phyloP scores from a whole-genome alignment of 2,797 vertebrate species.

The Myiothlypis coronata region DNA sequence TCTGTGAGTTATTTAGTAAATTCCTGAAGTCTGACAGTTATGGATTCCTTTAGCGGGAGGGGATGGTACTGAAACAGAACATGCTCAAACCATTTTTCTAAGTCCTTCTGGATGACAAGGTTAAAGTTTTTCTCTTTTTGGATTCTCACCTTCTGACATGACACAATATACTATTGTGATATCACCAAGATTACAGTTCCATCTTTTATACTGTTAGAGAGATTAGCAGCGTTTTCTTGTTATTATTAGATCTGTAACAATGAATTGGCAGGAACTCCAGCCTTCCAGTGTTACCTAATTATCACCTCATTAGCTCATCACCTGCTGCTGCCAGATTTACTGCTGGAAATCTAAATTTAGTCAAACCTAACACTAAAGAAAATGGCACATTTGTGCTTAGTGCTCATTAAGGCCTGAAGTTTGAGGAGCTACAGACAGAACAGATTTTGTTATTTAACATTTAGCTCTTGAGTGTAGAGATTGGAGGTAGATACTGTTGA shows the following conservation, averaged over 20 bases:
- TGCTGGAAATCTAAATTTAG: neutral
- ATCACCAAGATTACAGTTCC: neutral
- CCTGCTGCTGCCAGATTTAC: neutral
- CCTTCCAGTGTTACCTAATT: neutral
- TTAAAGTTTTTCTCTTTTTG: neutral
- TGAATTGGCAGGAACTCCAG: neutral
- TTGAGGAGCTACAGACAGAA: neutral
- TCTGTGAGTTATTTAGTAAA: neutral
- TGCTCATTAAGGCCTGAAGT: neutral
- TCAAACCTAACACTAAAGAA: neutral
- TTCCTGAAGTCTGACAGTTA: neutral
- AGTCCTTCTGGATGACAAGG: neutral
- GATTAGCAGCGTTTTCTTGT: neutral
- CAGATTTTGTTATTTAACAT: neutral
- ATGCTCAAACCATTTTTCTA: neutral
- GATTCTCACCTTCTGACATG: neutral
- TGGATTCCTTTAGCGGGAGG: fast-evolving
- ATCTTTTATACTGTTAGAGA: neutral
- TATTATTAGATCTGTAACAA: neutral
- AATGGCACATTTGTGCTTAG: fast-evolving
- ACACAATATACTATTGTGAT: neutral
- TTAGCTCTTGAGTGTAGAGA: neutral
- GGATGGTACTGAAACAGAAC: neutral
- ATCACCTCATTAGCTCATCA: neutral
- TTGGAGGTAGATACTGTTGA: neutral